Percentiles rank a stretch among this genome's conserved stretches.
phyloP scores from a whole-genome alignment of 53 echinoderm and acorn worm species.

The Astropecten irregularis region DNA sequence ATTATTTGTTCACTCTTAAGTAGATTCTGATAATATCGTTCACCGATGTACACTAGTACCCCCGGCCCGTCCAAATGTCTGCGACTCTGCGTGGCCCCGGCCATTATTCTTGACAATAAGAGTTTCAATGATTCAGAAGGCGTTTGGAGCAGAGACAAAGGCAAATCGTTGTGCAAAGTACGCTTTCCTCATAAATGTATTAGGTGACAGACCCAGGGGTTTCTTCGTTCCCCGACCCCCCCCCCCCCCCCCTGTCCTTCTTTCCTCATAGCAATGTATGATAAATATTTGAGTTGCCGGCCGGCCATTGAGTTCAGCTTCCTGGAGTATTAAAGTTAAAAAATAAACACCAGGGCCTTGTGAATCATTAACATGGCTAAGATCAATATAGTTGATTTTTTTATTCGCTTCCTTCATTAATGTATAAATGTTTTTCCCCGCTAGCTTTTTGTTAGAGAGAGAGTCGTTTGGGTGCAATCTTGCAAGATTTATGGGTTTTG shows the following conservation, averaged over 20 bases:
- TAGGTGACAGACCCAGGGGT: slow-evolving; percentile 24
- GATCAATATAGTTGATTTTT: slow-evolving; percentile 55
- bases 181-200: slow-evolving; percentile 52
- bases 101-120: slow-evolving; percentile 57
- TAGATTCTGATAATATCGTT: too few species aligned
- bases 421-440: slow-evolving; percentile 47
- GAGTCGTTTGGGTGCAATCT: slow-evolving; percentile 39
- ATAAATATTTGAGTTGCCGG: slow-evolving; percentile 42
- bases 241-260: too few species aligned
- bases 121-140: slow-evolving; percentile 44
- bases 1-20: slow-evolving; percentile 17
- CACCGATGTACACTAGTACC: too few species aligned
- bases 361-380: slow-evolving; percentile 50
- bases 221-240: too few species aligned
- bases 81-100: background rate
- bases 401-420: slow-evolving; percentile 47
- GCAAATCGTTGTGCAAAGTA: slow-evolving; percentile 41
- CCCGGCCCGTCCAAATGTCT: background rate
- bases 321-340: slow-evolving; percentile 31
- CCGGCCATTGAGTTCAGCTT: slow-evolving; percentile 24
- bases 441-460: too few species aligned
- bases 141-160: slow-evolving; percentile 37
- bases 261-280: slow-evolving; percentile 27
- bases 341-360: slow-evolving; percentile 52
- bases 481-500: slow-evolving; percentile 58